phyloP scores from a whole-genome alignment of 1,140 invertebrate species.

The Augochlora pura region DNA sequence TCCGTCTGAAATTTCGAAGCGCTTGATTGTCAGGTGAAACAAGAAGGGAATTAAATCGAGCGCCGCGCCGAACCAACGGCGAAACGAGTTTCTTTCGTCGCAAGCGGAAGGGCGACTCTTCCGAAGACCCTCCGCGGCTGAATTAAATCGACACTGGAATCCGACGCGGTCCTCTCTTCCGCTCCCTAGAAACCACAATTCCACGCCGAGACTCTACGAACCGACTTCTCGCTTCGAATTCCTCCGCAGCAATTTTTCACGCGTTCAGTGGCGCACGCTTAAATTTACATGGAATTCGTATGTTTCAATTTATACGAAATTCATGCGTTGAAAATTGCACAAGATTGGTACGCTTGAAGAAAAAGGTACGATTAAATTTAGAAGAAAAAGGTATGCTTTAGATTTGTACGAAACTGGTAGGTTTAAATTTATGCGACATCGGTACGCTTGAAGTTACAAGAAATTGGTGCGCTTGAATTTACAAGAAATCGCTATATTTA shows the following conservation, averaged over 20 bases:
- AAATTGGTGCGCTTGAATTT: too few species aligned
- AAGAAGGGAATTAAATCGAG: neutral
- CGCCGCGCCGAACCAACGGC: neutral
- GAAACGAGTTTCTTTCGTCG: neutral
- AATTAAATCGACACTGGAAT: conserved; percentile 29
- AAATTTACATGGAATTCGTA: too few species aligned
- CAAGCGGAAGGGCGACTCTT: neutral
- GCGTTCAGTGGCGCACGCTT: too few species aligned
- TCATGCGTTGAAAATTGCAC: too few species aligned
- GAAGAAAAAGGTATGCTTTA: too few species aligned
- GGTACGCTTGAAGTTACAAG: too few species aligned
- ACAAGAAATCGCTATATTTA: too few species aligned
- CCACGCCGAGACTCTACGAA: neutral
- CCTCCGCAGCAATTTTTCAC: neutral
- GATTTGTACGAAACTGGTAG: too few species aligned
- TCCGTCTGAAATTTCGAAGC: neutral
- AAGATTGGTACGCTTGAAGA: too few species aligned
- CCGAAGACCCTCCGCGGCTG: neutral
- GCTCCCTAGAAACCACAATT: neutral
- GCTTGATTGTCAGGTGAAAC: conserved; percentile 3
- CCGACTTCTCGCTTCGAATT: conserved; percentile 34
- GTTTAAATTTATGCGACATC: too few species aligned
- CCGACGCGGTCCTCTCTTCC: conserved; percentile 5
- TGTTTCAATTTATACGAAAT: too few species aligned
- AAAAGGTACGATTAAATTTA: too few species aligned